phyloP scores from a whole-genome alignment of 1,140 invertebrate genomes.

The Metopolophium dirhodum region DNA sequence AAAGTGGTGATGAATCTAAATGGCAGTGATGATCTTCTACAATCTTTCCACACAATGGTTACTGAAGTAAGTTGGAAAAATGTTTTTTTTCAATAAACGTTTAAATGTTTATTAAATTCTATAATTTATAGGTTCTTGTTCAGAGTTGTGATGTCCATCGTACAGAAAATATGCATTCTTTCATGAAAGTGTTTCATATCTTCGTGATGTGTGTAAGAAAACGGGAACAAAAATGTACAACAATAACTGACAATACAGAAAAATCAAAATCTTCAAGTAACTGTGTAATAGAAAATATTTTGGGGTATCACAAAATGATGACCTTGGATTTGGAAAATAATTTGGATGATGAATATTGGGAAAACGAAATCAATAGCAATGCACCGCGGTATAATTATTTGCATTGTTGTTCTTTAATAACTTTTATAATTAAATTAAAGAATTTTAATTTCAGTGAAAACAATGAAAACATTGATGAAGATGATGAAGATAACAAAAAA shows the following conservation, averaged over 20 bases:
- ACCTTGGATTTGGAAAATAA: conserved; percentile 20
- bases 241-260: not conserved
- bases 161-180: conserved; percentile 66
- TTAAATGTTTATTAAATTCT: not conserved
- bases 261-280: not conserved
- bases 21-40: conserved; percentile 17
- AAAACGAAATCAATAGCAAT: not conserved
- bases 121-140: conserved; percentile 65
- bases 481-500: conserved; percentile 30
- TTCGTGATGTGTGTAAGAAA: conserved; percentile 68
- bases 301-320: not conserved
- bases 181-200: conserved; percentile 71
- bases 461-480: not conserved
- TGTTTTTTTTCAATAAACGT: too few species aligned
- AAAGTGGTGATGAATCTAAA: conserved; percentile 38
- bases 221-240: conserved; percentile 62
- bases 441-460: not conserved
- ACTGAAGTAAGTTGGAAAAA: conserved; percentile 8
- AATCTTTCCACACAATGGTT: conserved; percentile 27
- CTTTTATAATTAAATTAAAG: not conserved
- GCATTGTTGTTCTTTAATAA: not conserved
- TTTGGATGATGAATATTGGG: not conserved
- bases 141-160: conserved; percentile 69
- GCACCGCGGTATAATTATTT: not conserved
- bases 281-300: conserved; percentile 38